phyloP scores from a whole-genome alignment of 1,140 invertebrate species.

The Nomia melanderi region DNA sequence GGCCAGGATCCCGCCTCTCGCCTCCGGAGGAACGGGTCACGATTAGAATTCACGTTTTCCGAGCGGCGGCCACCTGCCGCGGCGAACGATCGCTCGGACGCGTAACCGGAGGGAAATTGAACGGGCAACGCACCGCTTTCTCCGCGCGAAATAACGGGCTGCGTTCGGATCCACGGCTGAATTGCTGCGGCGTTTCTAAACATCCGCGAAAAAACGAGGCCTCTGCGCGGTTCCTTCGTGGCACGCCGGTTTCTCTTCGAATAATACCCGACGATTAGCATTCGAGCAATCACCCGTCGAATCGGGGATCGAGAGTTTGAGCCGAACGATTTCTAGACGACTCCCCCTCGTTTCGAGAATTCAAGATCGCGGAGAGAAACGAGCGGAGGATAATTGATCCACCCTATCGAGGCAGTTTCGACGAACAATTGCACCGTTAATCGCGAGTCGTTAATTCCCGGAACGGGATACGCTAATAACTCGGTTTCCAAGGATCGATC shows the following conservation, averaged over 20 bases:
- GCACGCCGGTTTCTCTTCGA: too few relatives aligned
- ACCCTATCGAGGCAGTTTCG: too few relatives aligned
- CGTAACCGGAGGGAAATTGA: slow-evolving; percentile 16
- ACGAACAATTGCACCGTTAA: not conserved
- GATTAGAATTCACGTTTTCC: slow-evolving; percentile 47
- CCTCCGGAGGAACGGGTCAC: not conserved
- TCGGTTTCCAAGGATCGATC: slow-evolving; percentile 8
- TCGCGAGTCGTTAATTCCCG: not conserved
- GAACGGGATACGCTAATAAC: not conserved
- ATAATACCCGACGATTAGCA: too few relatives aligned
- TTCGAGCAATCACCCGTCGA: too few relatives aligned
- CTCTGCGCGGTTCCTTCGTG: too few relatives aligned
- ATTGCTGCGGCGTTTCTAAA: too few relatives aligned
- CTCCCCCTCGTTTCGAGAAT: too few relatives aligned
- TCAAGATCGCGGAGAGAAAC: too few relatives aligned
- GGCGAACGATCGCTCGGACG: not conserved
- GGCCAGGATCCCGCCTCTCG: slow-evolving; percentile 10
- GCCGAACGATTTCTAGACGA: too few relatives aligned
- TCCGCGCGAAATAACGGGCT: not conserved
- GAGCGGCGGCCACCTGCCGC: not conserved
- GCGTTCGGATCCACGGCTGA: not conserved
- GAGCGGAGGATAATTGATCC: too few relatives aligned
- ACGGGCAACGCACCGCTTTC: slow-evolving; percentile 15
- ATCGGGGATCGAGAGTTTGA: too few relatives aligned
- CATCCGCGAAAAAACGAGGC: too few relatives aligned